phyloP scores from a whole-genome alignment of 1,140 invertebrate species.

The Bombus turneri region DNA sequence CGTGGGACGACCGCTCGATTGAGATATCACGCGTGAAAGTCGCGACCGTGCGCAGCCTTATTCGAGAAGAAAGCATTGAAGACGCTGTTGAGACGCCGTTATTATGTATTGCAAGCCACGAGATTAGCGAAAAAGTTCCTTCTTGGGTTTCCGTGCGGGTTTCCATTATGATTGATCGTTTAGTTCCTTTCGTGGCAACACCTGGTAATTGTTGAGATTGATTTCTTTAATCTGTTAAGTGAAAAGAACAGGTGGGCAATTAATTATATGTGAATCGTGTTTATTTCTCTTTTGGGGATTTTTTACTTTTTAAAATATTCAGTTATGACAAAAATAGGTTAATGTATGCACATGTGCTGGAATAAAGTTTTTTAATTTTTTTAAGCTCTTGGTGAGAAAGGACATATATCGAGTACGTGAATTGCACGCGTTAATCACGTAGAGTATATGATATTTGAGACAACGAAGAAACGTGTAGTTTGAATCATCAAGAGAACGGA shows the following conservation, averaged over 20 bases:
- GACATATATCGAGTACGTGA: no score
- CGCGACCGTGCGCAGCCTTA: background rate
- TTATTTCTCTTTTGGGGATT: background rate
- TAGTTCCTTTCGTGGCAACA: background rate
- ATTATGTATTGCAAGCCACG: background rate
- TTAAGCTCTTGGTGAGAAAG: no score
- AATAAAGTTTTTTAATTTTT: no score
- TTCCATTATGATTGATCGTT: background rate
- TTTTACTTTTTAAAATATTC: background rate
- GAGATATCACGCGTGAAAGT: constrained; percentile 35
- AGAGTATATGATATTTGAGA: background rate
- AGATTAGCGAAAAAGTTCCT: background rate
- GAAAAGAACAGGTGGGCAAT: no score
- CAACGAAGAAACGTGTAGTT: background rate
- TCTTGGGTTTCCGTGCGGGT: no score
- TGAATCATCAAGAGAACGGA: background rate
- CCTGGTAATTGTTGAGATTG: background rate
- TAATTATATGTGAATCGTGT: no score
- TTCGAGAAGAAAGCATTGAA: background rate
- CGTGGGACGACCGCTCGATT: constrained; percentile 12
- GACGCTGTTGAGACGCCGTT: background rate
- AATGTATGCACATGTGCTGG: no score
- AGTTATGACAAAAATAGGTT: no score
- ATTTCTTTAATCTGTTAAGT: background rate
- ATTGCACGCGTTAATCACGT: no score